phyloP scores from a whole-genome alignment of 2,888 invertebrate genomes.

The Phalera bucephala region DNA sequence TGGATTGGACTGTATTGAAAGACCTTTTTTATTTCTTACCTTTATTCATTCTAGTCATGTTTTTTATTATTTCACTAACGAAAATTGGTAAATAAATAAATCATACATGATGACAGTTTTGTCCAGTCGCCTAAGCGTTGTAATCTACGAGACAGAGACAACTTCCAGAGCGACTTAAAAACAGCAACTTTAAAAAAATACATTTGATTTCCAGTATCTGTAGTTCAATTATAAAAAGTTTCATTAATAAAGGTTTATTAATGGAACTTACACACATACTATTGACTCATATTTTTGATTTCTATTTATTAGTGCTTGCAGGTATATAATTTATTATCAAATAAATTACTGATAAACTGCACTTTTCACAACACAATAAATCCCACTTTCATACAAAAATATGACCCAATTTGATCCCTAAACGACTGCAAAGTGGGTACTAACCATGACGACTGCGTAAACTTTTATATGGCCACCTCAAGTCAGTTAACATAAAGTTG shows the following conservation, averaged over 20 bases:
- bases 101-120: too few species aligned
- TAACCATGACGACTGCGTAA: slow-evolving; percentile 7
- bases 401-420: not conserved
- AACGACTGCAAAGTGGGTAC: slow-evolving; percentile 12
- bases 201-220: too few species aligned
- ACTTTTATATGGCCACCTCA: slow-evolving; percentile 20
- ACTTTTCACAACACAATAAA: not conserved
- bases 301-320: not conserved
- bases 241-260: not conserved
- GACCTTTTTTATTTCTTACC: too few species aligned
- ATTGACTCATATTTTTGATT: not conserved
- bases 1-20: too few species aligned
- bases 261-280: not conserved
- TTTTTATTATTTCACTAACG: too few species aligned
- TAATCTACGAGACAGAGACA: too few species aligned
- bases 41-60: too few species aligned
- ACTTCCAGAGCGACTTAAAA: too few species aligned
- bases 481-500: slow-evolving; percentile 21
- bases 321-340: not conserved
- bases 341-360: not conserved
- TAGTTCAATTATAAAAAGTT: too few species aligned
- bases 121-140: too few species aligned
- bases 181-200: too few species aligned
- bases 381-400: not conserved
- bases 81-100: too few species aligned